Percentiles rank a stretch among this genome's conserved stretches.
These are phyloP conservation scores for Stegodyphus mimosarum DNA, from an alignment of 1,140 invertebrate genomes.

Conservation along the genomic window DNA sequence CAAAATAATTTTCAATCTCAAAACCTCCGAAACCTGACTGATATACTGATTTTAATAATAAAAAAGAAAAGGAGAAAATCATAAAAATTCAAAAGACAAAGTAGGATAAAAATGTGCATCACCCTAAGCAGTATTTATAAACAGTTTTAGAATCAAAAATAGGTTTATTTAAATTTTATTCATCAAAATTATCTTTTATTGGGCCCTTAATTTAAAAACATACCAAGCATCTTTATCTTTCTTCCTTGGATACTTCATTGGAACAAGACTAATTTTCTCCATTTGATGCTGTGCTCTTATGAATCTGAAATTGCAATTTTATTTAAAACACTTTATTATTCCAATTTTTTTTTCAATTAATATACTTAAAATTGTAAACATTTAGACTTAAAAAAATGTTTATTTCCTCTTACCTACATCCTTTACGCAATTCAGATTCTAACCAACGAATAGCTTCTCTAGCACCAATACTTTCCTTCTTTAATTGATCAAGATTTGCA, in stretches of 20 bases:
- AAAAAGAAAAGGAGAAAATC: too few species aligned
- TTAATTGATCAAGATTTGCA: constrained; percentile 85
- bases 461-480: constrained; percentile 79
- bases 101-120: not conserved
- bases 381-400: not conserved
- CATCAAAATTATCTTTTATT: too few species aligned
- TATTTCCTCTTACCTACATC: constrained; percentile 76
- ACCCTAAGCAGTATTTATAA: too few species aligned
- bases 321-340: not conserved
- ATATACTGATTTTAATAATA: too few species aligned
- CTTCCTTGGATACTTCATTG: constrained; percentile 78
- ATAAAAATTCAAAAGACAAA: constrained; percentile 8
- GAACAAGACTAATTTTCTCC: constrained; percentile 78
- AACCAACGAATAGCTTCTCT: constrained; percentile 92
- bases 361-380: not conserved
- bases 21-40: too few species aligned
- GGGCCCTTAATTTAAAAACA: constrained; percentile 40
- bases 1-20: too few species aligned
- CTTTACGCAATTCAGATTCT: constrained; percentile 84
- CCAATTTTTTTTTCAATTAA: not conserved
- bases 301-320: constrained; percentile 63
- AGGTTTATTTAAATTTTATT: too few species aligned
- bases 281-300: constrained; percentile 79
- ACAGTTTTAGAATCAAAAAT: too few species aligned
- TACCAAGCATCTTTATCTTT: constrained; percentile 78